A percentile compares a stretch with the other conserved stretches of the same genome.
These are phyloP conservation scores for Psophia crepitans DNA, from an alignment of 2,113 vertebrate genomes.

Conservation along the genomic window DNA sequence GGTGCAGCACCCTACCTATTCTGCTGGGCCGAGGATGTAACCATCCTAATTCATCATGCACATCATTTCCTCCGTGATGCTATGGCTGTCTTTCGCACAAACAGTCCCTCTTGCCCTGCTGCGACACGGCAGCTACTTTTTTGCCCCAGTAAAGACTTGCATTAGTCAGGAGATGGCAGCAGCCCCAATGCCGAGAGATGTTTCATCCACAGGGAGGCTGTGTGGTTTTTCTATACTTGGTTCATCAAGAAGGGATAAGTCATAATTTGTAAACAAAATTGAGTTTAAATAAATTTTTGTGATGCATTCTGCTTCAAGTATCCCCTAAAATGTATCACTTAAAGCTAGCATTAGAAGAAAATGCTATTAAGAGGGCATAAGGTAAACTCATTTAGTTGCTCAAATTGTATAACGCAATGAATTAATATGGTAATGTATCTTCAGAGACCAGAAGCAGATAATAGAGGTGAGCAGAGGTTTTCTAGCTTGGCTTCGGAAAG, in stretches of 20 bases:
- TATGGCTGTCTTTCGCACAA: background rate
- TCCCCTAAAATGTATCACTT: constrained; percentile 70
- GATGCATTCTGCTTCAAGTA: constrained; percentile 67
- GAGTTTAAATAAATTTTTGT: constrained; percentile 74
- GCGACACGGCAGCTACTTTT: background rate
- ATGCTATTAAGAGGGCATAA: constrained; percentile 78
- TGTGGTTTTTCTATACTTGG: constrained; percentile 27
- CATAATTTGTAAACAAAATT: constrained; percentile 76
- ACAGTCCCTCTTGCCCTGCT: background rate
- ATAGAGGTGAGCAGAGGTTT: constrained; percentile 80
- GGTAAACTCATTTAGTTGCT: constrained; percentile 77
- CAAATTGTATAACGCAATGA: constrained; percentile 77
- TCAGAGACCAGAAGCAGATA: constrained; percentile 79
- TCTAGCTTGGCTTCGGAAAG: constrained; percentile 67
- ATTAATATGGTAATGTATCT: constrained; percentile 81
- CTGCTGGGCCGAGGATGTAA: background rate
- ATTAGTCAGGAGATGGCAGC: background rate
- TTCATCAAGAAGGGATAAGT: constrained; percentile 66
- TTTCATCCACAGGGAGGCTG: background rate
- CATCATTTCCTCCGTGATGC: background rate
- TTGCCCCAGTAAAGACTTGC: background rate
- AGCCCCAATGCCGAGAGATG: background rate
- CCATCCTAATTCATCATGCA: background rate
- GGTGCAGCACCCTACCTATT: background rate
- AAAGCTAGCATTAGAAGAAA: constrained; percentile 74